phyloP scores from a whole-genome alignment of 2,888 invertebrate species.

The Campopleginae sp. region DNA sequence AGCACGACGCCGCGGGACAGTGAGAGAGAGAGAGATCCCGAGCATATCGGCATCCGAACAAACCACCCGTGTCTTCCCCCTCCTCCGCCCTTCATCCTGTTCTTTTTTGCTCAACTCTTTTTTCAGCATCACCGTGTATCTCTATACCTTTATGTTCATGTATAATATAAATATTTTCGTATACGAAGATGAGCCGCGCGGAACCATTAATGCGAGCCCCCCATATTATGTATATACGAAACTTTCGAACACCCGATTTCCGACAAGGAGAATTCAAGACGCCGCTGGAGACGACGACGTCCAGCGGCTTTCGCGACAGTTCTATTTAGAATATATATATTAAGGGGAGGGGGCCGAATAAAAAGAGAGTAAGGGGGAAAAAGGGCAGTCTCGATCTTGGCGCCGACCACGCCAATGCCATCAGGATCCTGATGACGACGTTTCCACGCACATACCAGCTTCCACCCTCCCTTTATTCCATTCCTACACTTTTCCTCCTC shows the following conservation, averaged over 20 bases:
- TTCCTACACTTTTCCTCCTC: conserved; percentile 35
- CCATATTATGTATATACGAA: not conserved
- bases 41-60: conserved; percentile 46
- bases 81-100: not conserved
- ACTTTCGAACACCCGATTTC: conserved; percentile 34
- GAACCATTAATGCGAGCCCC: conserved; percentile 18
- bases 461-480: conserved; percentile 1
- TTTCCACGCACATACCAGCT: conserved; percentile 20
- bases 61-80: conserved; percentile 21
- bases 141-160: not conserved
- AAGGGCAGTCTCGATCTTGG: conserved; percentile 36
- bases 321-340: conserved; percentile 37
- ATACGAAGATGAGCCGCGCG: conserved; percentile 16
- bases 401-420: conserved; percentile 55
- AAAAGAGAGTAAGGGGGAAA: not conserved
- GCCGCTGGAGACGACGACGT: conserved; percentile 40
- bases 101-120: conserved; percentile 18
- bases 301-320: conserved; percentile 13
- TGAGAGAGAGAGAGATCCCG: conserved; percentile 21
- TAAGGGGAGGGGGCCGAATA: not conserved
- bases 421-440: conserved; percentile 48
- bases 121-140: not conserved
- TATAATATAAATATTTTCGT: conserved; percentile 7
- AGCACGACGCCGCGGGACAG: conserved; percentile 57
- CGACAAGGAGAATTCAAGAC: conserved; percentile 50